These are phyloP conservation scores for Drosophila fulvimacula DNA, from an alignment of 2,888 invertebrate species.

Conservation along the genomic window DNA sequence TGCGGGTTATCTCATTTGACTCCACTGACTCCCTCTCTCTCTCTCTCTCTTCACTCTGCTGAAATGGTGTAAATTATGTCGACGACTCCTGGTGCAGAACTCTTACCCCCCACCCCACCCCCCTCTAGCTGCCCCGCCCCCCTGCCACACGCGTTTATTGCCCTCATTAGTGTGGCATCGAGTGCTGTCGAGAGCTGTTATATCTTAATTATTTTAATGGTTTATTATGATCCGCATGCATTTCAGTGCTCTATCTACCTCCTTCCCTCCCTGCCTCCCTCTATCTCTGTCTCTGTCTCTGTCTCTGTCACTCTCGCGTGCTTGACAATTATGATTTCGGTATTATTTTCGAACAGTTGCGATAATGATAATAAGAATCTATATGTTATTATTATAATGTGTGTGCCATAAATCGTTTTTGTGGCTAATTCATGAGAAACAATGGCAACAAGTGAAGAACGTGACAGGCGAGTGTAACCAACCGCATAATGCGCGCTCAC, in stretches of 20 bases:
- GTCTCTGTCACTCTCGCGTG: conserved; percentile 53
- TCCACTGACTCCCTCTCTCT: conserved; percentile 8
- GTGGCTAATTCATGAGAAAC: conserved; percentile 57
- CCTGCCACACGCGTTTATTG: conserved; percentile 45
- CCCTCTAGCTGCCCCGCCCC: not conserved
- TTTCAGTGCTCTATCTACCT: not conserved
- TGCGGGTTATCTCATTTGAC: conserved; percentile 76
- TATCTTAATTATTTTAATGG: conserved; percentile 77
- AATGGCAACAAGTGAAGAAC: not conserved
- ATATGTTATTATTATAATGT: conserved; percentile 49
- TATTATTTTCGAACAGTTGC: conserved; percentile 53
- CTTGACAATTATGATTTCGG: conserved; percentile 63
- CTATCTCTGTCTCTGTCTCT: not conserved
- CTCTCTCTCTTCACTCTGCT: conserved; percentile 21
- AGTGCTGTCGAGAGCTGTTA: conserved; percentile 47
- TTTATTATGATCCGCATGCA: conserved; percentile 68
- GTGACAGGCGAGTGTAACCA: not conserved
- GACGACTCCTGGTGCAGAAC: not conserved
- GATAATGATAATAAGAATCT: conserved; percentile 61
- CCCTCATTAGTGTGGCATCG: conserved; percentile 46
- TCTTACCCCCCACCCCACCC: conserved; percentile 1
- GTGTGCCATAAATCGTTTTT: conserved; percentile 57
- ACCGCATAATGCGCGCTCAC: not conserved
- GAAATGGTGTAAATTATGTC: conserved; percentile 75
- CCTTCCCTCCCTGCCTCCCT: not conserved